A percentile compares a stretch with the other conserved stretches of the same genome.
These are phyloP conservation scores for Microcaecilia unicolor DNA, from an alignment of 2,797 vertebrate genomes.

Conservation along the genomic window DNA sequence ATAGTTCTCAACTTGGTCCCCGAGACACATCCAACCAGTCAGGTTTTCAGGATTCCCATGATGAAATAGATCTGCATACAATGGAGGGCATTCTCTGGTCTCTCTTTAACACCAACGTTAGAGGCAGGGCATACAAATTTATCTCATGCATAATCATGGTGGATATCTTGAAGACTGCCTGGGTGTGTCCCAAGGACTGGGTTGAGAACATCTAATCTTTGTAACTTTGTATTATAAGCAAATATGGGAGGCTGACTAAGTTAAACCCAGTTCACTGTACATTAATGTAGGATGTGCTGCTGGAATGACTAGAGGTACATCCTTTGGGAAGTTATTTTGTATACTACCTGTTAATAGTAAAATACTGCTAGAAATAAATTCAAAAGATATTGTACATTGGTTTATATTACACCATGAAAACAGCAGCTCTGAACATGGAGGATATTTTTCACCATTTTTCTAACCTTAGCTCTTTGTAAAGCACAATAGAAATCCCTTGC, in stretches of 20 bases:
- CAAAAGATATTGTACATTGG: conserved; percentile 26
- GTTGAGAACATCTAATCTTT: no score
- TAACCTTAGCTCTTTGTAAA: conserved; percentile 52
- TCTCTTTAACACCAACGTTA: no score
- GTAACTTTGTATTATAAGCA: conserved; percentile 8
- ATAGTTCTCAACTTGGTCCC: no score
- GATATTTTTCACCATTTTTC: no score
- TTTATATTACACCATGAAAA: conserved; percentile 20
- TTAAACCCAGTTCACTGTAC: conserved; percentile 15
- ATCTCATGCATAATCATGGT: no score
- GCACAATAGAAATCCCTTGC: conserved; percentile 56
- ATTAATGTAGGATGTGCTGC: conserved; percentile 25
- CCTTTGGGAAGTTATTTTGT: conserved; percentile 12
- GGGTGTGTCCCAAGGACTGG: no score
- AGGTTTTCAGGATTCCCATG: no score
- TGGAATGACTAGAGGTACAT: conserved; percentile 17
- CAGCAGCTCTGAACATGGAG: conserved; percentile 20
- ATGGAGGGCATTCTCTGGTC: no score
- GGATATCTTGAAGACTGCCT: no score
- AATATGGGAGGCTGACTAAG: conserved; percentile 24
- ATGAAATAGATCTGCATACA: no score
- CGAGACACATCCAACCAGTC: no score
- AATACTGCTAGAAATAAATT: conserved; percentile 8
- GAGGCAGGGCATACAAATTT: no score
- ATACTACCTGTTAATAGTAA: conserved; percentile 24